Base-by-base conservation (phyloP, 1,140 invertebrate genomes). In the Drosophila simulans region DNA sequence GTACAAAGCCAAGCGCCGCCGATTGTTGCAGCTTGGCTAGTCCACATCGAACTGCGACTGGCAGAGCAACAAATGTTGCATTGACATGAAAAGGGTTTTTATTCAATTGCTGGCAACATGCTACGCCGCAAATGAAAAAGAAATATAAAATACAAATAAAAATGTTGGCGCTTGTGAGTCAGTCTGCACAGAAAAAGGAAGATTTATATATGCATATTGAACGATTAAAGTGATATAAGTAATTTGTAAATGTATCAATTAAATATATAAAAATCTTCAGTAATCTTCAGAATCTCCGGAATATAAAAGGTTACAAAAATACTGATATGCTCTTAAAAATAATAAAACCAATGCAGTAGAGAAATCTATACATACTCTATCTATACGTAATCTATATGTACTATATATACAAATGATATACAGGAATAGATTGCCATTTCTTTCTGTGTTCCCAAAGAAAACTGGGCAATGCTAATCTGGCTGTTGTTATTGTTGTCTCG, bases 61-160 rank as follows among this genome's bases (percentile, higher is more conserved):
- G 43, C 73, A 65, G 79, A 58, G 56, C 66, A 73, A 83, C 83
- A 89, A 88, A 89, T 88, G 80, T 88, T 89, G 76, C 73, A 70
- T 82, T 66, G 83, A 89, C 84, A 89, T 89, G 84, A 89, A 89
- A 89, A 89, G 84, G 84, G 80, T 89, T 88, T 85, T 85, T 75
- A 80, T 77, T 80, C 82, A 81, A 85, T 86, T 85, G 83, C 58
- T 39, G 51, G 70, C 79, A 77, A 85, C 81, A 85, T 85, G 81
- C 81, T 75, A 53, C 58, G 57, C 35, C 39, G 27, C 45, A 34
- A 48, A 27, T 25, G 15, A 52, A 51, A 37, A 42, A 34, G 5
- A 12, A 20, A 48, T 35, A 37, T 22, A 11, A 51, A 35, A 51
- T 65, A 51, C 22, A 49, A 75, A 57, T 31, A 52, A 31, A 34